These are phyloP conservation scores for Adelphocoris suturalis DNA, from an alignment of 2,888 invertebrate genomes.

Conservation along the genomic window DNA sequence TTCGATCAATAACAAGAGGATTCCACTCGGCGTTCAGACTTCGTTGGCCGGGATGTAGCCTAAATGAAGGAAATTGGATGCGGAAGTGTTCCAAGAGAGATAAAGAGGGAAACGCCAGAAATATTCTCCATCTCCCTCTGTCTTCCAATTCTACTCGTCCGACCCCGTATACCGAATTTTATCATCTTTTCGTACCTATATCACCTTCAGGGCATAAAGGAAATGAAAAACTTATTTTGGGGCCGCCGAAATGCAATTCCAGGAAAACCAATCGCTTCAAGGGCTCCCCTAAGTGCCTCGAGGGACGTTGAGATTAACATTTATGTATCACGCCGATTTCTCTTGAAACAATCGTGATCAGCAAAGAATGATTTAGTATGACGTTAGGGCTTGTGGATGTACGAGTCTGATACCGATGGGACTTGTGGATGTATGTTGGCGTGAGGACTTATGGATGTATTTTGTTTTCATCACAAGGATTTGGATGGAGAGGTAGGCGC, in stretches of 20 bases:
- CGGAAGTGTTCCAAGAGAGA: conserved; percentile 6
- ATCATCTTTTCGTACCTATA: not conserved
- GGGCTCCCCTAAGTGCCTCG: too few species aligned
- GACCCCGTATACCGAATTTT: not conserved
- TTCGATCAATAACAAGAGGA: not conserved
- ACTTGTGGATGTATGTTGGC: too few species aligned
- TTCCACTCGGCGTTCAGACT: not conserved
- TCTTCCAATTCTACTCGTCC: not conserved
- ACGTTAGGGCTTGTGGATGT: too few species aligned
- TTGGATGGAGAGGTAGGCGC: too few species aligned
- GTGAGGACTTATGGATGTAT: too few species aligned
- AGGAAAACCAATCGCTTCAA: not conserved
- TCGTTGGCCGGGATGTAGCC: not conserved
- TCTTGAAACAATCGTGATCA: too few species aligned
- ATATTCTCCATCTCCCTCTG: not conserved
- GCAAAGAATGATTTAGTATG: too few species aligned
- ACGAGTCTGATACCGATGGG: too few species aligned
- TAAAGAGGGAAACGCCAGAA: not conserved
- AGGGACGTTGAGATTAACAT: too few species aligned
- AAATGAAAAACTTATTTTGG: conserved; percentile 18
- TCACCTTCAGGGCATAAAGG: not conserved
- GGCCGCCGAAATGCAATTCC: not conserved
- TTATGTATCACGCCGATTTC: too few species aligned
- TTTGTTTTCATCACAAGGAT: too few species aligned
- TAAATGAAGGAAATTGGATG: not conserved